Percentiles rank a stretch among this genome's conserved stretches.
Evolutionary conservation across 2,888 invertebrate species (phyloP).

Genomic region (Cosmorhoe ocellata): DNA sequence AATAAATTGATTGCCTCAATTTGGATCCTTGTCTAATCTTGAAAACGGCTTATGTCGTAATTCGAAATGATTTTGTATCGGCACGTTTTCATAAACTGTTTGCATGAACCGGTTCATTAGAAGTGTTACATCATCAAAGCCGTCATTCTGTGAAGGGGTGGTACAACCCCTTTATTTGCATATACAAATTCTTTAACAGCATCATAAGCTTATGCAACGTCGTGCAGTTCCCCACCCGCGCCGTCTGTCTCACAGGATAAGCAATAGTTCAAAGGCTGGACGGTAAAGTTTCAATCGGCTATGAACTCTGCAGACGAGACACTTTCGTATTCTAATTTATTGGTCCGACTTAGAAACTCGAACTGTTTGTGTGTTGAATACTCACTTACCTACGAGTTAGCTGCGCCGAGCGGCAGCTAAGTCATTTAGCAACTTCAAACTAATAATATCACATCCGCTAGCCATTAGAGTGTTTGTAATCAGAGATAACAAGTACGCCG

Average conservation of each 20-base stretch:
- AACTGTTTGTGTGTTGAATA: background rate
- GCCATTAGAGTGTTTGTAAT: constrained; percentile 11
- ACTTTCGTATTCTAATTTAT: constrained; percentile 14
- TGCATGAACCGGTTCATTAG: constrained; percentile 2
- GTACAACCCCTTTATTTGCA: too few species aligned
- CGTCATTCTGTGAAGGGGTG: background rate
- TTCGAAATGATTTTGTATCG: constrained; percentile 19
- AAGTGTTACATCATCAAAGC: background rate
- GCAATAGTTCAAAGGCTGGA: constrained; percentile 2
- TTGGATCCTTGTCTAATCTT: constrained; percentile 23
- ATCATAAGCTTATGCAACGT: background rate
- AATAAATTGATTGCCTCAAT: constrained; percentile 28
- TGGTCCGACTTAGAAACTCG: background rate
- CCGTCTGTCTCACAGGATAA: background rate
- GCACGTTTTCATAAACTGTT: constrained; percentile 20
- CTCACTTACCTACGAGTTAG: too few species aligned
- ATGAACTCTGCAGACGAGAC: constrained; percentile 13
- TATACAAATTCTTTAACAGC: too few species aligned
- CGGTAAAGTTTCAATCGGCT: constrained; percentile 13
- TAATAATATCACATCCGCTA: background rate
- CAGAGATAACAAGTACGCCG: background rate
- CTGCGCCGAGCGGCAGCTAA: too few species aligned
- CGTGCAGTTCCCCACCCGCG: too few species aligned
- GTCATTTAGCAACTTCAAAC: background rate
- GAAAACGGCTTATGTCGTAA: constrained; percentile 24